Base-by-base conservation (phyloP, 1,140 invertebrate species). In the Akabosia matsudoensis region DNA sequence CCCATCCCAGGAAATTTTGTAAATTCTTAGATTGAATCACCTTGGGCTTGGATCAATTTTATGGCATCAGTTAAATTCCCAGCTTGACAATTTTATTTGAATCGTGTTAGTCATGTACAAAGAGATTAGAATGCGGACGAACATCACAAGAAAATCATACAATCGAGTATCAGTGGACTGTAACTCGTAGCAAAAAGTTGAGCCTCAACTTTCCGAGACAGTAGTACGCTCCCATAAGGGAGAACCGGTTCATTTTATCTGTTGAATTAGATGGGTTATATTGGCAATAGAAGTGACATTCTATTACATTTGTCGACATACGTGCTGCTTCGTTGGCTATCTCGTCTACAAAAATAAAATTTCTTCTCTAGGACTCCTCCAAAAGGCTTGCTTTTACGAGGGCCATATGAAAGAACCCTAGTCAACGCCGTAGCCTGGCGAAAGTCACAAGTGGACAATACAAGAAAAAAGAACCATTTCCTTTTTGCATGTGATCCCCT, bases 21-120 rank as follows among this genome's bases (percentile, higher is more conserved):
- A n/a, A n/a, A n/a, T n/a, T n/a, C n/a, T n/a, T n/a, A n/a, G n/a
- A n/a, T n/a, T n/a, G 54, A 61, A 10, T 61, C 54, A 61, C 24
- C 24, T 61, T 61, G 14, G 13, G 7, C 54, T 16, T 13, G 24
- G 54, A 61, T 61, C 54, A 22, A 61, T 61, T 61, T 61, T 61
- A 61, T 61, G 54, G 54, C n/a, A n/a, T 61, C 54, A 61, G 54
- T 61, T 61, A 61, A 61, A 14, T 61, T n/a, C 24, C 54, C 54
- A 61, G n/a, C 24, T 24, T 61, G 54, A 18, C 18, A 45, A 45
- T 45, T 10, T 45, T 18, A 45, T 45, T 18, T 45, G 37, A n/a
- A n/a, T n/a, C n/a, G n/a, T n/a, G n/a, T n/a, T n/a, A n/a, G n/a
- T n/a, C n/a, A n/a, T n/a, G n/a, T n/a, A n/a, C n/a, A n/a, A n/a